Evolutionary conservation across 2,797 vertebrate species (phyloP).

Genomic region (Sphenodon punctatus): DNA sequence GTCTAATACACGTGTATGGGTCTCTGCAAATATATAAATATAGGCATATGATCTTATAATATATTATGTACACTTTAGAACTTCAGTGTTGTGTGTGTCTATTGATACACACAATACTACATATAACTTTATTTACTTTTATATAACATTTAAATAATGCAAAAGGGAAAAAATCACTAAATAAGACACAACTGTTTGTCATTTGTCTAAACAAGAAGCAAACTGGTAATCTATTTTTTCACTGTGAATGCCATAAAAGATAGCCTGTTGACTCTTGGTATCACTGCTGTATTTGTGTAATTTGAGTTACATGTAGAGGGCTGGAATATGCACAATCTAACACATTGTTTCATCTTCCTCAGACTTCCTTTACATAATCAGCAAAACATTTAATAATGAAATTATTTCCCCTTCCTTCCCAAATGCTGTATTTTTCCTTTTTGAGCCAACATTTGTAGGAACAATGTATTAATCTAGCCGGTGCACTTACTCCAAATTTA

Average conservation of each 20-base stretch:
- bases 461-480: neutral
- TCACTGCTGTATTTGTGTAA: neutral
- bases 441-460: neutral
- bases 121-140: neutral
- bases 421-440: neutral
- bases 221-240: neutral
- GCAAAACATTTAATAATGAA: neutral
- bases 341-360: constrained; percentile 1
- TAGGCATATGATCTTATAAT: neutral
- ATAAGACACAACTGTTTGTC: neutral
- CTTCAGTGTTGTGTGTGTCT: neutral
- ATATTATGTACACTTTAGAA: neutral
- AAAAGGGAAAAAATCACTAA: neutral
- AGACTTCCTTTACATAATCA: neutral
- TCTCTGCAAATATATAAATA: neutral
- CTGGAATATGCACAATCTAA: neutral
- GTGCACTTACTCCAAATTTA: neutral
- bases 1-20: neutral
- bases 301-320: neutral
- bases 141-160: neutral
- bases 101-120: neutral
- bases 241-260: neutral
- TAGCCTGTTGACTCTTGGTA: accelerated
- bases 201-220: neutral
- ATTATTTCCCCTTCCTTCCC: neutral